Base-by-base conservation (phyloP, 2,888 invertebrate genomes). In the Leucoma salicis region DNA sequence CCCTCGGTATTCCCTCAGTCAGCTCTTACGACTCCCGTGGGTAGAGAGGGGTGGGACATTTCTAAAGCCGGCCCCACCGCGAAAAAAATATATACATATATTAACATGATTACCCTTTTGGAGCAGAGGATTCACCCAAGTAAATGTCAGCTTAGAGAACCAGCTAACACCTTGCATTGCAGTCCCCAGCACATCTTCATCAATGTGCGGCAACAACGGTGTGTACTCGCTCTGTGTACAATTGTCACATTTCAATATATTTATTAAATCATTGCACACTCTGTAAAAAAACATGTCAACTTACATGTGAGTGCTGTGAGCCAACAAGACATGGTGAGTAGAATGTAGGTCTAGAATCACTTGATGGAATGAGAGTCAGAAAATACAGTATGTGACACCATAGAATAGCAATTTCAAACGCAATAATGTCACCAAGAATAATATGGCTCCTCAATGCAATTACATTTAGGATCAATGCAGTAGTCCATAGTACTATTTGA, bases 91-190 rank as follows among this genome's bases (percentile, higher is more conserved):
- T n/a, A n/a, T n/a, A n/a, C n/a, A n/a, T n/a, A n/a, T n/a, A n/a
- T n/a, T n/a, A n/a, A n/a, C n/a, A n/a, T n/a, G n/a, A n/a, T 43
- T 74, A 83, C 91, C 98, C 87, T 96, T 97, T 43, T 91, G 80
- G 78, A 98, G 94, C 41, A 98, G 80, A 1, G 96, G 95, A 52
- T 94, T 92, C 1, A 97, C 97, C 98, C 98, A 98, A 47, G 93
- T 90, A 75, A 98, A 97, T 14, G 94, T 79, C n/a, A 98, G 84
- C 68, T 92, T 93, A 0, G 97, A 96, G 1, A 94, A 66, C 68
- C 91, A 91, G 39, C 92, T 92, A 10, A 90, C 88, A 49, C 94
- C 92, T 78, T 96, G 95, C 92, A 97, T 95, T 1, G 96, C 97
- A 39, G 94, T 93, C 0, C 97, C 97, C 53, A 97, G 81, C 57